Evolutionary conservation across 2,888 invertebrate genomes (phyloP), one percentile per base, ranked within the genome.

Genomic region (Eilema depressum): DNA sequence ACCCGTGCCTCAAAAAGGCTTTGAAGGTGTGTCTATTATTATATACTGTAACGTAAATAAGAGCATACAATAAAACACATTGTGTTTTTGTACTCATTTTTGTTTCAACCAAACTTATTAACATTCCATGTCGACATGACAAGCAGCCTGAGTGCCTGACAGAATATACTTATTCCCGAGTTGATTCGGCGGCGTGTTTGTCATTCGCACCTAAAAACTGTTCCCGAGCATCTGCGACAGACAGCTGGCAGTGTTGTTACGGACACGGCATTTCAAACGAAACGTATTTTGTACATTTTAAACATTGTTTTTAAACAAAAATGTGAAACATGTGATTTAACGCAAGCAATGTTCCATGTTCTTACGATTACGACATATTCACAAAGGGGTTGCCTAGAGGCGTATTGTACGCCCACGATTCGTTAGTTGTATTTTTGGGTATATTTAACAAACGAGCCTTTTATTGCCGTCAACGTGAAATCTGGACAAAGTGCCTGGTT

Each of bases 161-260:
- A 53, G 53, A 53, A 53, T 53, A 53, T 10, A 53, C 53, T 53
- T 53, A n/a, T 53, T n/a, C n/a, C 53, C 53, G 10, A 53, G 53
- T 53, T 53, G 53, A 53, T 53, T 20, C 53, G 8, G 53, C n/a
- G 53, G 53, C 53, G 53, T 53, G n/a, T 53, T 53, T 53, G 53
- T 53, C 53, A 53, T 53, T 53, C n/a, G 53, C n/a, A 53, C 53
- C 53, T 53, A n/a, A 53, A 53, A 53, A 53, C 53, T 53, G 53
- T 53, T 53, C n/a, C n/a, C n/a, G 53, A n/a, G 20, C 53, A n/a
- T 53, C 53, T 53, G 53, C 20, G 5, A n/a, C 53, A 53, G n/a
- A 53, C 53, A 53, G 53, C 53, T 53, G 53, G 8, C 53, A 53
- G 8, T n/a, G n/a, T 53, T 53, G 53, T n/a, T 3, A 10, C 53